phyloP scores from a whole-genome alignment of 2,113 vertebrate species.

The Chamaetylas fuelleborni region DNA sequence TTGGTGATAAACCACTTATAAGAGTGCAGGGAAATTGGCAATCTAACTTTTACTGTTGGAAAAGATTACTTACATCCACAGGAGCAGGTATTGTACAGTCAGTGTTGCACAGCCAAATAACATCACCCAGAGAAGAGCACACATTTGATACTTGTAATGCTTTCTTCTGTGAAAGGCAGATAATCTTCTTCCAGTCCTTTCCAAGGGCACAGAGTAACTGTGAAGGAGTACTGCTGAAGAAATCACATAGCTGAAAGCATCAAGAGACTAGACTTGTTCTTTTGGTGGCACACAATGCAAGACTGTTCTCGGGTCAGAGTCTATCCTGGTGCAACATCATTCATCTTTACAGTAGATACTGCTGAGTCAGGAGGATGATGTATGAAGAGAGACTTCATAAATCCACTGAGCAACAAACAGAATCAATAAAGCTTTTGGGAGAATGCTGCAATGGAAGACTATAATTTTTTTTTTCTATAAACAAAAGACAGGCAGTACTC shows the following conservation, averaged over 20 bases:
- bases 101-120: background rate
- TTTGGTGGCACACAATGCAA: background rate
- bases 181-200: background rate
- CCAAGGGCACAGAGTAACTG: background rate
- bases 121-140: background rate
- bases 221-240: background rate
- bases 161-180: background rate
- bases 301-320: background rate
- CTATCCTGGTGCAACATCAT: background rate
- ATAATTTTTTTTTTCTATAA: background rate
- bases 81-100: background rate
- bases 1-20: background rate
- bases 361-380: background rate
- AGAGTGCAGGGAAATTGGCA: background rate
- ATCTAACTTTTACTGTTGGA: background rate
- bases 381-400: background rate
- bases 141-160: background rate
- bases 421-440: background rate
- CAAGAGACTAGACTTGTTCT: background rate
- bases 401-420: background rate
- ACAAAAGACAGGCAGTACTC: background rate
- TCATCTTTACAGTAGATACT: background rate
- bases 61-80: background rate
- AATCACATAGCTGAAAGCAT: background rate
- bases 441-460: background rate